Percentiles rank a stretch among this genome's conserved stretches.
Evolutionary conservation across 2,113 vertebrate genomes (phyloP).

Genomic region (Albula goreensis): DNA sequence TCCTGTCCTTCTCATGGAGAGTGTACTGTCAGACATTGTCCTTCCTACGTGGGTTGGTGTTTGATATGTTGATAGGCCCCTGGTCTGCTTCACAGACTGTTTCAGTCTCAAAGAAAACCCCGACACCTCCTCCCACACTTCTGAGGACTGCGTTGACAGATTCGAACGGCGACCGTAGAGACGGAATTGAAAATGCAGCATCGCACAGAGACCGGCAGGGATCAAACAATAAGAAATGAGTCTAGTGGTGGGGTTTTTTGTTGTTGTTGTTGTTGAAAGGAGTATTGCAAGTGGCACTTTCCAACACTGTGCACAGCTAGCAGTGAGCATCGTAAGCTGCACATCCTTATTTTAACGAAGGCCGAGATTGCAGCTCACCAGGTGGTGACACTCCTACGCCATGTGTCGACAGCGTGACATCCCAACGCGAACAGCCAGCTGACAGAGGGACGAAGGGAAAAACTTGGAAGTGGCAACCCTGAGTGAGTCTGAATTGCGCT

Average conservation of each 20-base stretch:
- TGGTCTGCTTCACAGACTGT: constrained; percentile 14
- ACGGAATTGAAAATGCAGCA: constrained; percentile 12
- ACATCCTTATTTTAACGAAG: not conserved
- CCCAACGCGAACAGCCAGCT: not conserved
- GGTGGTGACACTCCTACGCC: not conserved
- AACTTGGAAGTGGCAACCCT: not conserved
- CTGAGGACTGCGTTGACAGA: constrained; percentile 23
- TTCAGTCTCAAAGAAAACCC: constrained; percentile 19
- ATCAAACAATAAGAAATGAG: constrained; percentile 15
- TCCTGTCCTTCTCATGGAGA: not conserved
- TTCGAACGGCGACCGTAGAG: constrained; percentile 14
- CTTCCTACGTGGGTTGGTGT: not conserved
- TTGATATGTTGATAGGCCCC: constrained; percentile 10
- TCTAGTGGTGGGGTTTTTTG: not conserved
- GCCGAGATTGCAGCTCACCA: not conserved
- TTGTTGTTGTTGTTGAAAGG: not conserved
- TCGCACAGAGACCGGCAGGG: not conserved
- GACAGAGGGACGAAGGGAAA: not conserved
- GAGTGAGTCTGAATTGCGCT: not conserved
- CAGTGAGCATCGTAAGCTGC: not conserved
- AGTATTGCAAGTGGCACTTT: not conserved
- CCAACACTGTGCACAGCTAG: not conserved
- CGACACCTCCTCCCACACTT: constrained; percentile 20
- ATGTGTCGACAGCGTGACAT: not conserved
- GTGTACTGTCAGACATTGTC: constrained; percentile 16